These are phyloP conservation scores for Ranitomeya imitator DNA, from an alignment of 2,113 vertebrate genomes.

Conservation along the genomic window DNA sequence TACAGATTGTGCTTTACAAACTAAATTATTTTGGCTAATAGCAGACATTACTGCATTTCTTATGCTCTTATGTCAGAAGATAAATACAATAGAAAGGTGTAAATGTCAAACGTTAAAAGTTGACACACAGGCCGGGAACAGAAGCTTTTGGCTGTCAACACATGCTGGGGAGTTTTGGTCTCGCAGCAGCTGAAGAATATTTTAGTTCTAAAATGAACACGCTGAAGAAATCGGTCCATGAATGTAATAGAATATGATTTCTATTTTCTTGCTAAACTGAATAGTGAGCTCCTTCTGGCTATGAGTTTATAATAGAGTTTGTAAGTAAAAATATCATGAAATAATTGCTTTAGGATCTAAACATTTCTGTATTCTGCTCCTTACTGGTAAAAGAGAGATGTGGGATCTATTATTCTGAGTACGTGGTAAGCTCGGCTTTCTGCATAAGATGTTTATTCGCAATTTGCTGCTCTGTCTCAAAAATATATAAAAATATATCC, in stretches of 20 bases:
- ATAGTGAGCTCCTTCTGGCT: too few species aligned
- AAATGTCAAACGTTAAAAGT: slow-evolving; percentile 10
- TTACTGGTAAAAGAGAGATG: neutral
- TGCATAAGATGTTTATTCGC: neutral
- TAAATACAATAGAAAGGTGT: slow-evolving; percentile 10
- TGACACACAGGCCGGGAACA: neutral
- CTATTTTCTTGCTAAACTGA: too few species aligned
- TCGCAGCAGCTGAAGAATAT: too few species aligned
- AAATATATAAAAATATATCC: neutral
- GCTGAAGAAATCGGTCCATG: too few species aligned
- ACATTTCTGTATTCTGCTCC: neutral
- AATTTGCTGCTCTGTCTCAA: neutral
- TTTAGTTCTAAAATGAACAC: too few species aligned
- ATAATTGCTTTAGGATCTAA: neutral
- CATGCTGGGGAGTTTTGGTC: too few species aligned
- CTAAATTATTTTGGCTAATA: neutral
- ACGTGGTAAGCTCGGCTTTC: neutral
- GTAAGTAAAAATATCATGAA: neutral
- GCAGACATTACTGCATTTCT: neutral
- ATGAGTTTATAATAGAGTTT: neutral
- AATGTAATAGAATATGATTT: too few species aligned
- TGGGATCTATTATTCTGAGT: neutral
- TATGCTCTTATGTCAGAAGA: neutral
- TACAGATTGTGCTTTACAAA: too few species aligned
- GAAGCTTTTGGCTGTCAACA: neutral